Evolutionary conservation across 1,140 invertebrate genomes (phyloP), one percentile per base, ranked within the genome.

Genomic region (Manduca sexta): DNA sequence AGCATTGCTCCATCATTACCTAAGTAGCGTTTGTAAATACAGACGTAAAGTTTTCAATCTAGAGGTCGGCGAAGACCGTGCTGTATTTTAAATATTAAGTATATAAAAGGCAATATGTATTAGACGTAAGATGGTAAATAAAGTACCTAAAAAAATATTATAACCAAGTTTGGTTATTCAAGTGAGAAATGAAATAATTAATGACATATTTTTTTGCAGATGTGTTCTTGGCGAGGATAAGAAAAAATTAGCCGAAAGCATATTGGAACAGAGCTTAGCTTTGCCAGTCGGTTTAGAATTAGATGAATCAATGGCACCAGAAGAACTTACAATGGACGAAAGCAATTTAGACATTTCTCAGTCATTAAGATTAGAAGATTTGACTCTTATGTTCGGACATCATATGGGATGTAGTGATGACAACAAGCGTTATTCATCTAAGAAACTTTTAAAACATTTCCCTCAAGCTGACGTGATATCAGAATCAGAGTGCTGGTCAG

Each of bases 401-500:
- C 86, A 87, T 44, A 40, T 71, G 16, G 54, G 42, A 16, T 81
- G 78, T 44, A 74, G 63, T 33, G 79, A 79, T 26, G 77, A 80
- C 12, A 56, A 52, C 42, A 65, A 60, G 12, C 67, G 57, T 52
- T 54, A 56, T 43, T 67, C 58, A 1, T 41, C 47, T 2, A 67
- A 45, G 47, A 75, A 71, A 59, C 33, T 64, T n/a, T 14, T 60
- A 12, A 62, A 57, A 49, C 56, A 67, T 49, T 65, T 76, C 42
- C 67, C 73, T 21, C 67, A 73, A 43, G 75, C 88, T 50, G 77
- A 90, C 76, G 43, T 72, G 15, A 87, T 89, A 18, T 93, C 92
- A 0, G 93, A 95, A 69, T 93, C 92, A 0, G 94, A 96, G 64
- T 91, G 92, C 13, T 95, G 94, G 91, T 95, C 93, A 0, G 94